A percentile compares a stretch with the other conserved stretches of the same genome.
phyloP scores from a whole-genome alignment of 2,888 invertebrate species.

The Charanyca ferruginea region DNA sequence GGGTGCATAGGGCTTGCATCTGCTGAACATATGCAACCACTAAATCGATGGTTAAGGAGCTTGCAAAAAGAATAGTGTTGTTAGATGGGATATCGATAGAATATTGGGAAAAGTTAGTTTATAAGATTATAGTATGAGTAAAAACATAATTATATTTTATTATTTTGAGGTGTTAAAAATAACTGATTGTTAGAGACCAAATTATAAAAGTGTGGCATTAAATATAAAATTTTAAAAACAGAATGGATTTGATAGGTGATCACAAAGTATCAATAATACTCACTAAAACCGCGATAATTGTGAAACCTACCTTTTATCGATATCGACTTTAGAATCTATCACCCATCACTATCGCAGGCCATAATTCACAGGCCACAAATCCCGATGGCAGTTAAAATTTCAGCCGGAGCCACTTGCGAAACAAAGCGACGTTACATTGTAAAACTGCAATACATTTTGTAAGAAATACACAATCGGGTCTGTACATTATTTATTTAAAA shows the following conservation, averaged over 20 bases:
- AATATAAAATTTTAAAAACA: too few species aligned
- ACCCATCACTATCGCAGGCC: slow-evolving; percentile 71
- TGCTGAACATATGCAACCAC: slow-evolving; percentile 85
- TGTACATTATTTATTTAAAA: slow-evolving; percentile 43
- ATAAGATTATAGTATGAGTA: too few species aligned
- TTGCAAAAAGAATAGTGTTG: slow-evolving; percentile 82
- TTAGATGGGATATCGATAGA: slow-evolving; percentile 32
- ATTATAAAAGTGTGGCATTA: too few species aligned
- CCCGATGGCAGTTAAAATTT: slow-evolving; percentile 83
- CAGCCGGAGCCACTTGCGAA: slow-evolving; percentile 73
- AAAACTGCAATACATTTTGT: slow-evolving; percentile 55
- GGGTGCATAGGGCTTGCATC: slow-evolving; percentile 77
- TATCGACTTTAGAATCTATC: slow-evolving; percentile 62
- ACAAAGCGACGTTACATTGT: slow-evolving; percentile 79
- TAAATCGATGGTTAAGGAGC: slow-evolving; percentile 80
- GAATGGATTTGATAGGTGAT: too few species aligned
- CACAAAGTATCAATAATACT: too few species aligned
- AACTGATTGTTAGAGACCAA: too few species aligned
- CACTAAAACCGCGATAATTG: too few species aligned
- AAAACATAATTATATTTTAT: too few species aligned
- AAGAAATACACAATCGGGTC: slow-evolving; percentile 36
- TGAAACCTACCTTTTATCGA: slow-evolving; percentile 52
- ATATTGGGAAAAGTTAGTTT: too few species aligned
- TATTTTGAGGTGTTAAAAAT: too few species aligned
- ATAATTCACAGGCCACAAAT: slow-evolving; percentile 88